Conservation (phyloP, 2,888 invertebrate species). For the Drosophila robusta region DNA sequence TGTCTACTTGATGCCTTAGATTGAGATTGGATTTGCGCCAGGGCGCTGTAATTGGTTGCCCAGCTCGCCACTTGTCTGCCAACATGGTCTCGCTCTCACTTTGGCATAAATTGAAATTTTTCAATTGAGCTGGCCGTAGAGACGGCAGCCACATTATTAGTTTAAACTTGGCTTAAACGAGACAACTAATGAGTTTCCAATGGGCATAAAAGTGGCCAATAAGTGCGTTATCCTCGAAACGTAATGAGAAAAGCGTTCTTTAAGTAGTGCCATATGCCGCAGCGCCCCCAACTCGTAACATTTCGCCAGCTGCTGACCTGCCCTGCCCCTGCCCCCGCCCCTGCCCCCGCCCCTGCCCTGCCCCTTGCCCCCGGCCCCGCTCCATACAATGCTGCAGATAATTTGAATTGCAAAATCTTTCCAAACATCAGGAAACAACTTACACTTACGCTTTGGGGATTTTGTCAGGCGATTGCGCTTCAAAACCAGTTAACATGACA, state of each 20-base stretch:
- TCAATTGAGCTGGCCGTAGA: slow-evolving; percentile 52
- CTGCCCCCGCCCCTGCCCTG: too few species aligned
- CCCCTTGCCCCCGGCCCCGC: neutral
- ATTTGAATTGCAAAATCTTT: slow-evolving; percentile 71
- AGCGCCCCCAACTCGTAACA: slow-evolving; percentile 4
- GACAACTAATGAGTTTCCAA: slow-evolving; percentile 75
- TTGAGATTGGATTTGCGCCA: slow-evolving; percentile 72
- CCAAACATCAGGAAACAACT: slow-evolving; percentile 30
- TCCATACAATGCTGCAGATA: slow-evolving; percentile 17
- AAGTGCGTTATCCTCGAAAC: slow-evolving; percentile 26
- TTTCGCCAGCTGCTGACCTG: slow-evolving; percentile 9
- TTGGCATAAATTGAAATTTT: slow-evolving; percentile 69
- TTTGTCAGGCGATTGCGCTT: slow-evolving; percentile 21
- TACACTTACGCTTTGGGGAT: slow-evolving; percentile 5
- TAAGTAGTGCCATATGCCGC: slow-evolving; percentile 23
- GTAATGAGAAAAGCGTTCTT: slow-evolving; percentile 47
- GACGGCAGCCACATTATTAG: slow-evolving; percentile 65
- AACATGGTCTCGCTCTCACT: slow-evolving; percentile 20
- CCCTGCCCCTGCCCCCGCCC: too few species aligned
- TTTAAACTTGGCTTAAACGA: slow-evolving; percentile 58
- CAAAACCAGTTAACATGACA: slow-evolving; percentile 63
- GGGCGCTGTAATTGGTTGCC: slow-evolving; percentile 63
- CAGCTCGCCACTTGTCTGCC: slow-evolving; percentile 49
- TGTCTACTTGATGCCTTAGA: slow-evolving; percentile 75
- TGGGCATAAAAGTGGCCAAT: slow-evolving; percentile 60